phyloP scores from a whole-genome alignment of 2,797 vertebrate species.

The Rallus crepitans region DNA sequence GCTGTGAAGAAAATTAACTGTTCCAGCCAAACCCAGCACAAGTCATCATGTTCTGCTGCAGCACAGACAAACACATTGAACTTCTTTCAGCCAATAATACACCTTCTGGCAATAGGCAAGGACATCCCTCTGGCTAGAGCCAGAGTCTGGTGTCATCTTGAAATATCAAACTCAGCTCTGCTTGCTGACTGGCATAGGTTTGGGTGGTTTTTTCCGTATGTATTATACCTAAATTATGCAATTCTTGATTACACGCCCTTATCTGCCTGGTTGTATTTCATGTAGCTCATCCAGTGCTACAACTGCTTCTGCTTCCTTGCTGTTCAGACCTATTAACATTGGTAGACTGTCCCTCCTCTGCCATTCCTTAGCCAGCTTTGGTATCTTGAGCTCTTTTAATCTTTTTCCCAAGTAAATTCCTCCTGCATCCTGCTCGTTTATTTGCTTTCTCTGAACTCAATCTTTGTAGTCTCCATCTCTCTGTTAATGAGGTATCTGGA shows the following conservation, averaged over 20 bases:
- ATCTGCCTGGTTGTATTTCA: not conserved
- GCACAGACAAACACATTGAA: not conserved
- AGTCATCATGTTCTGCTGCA: not conserved
- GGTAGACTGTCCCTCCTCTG: not conserved
- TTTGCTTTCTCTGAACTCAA: not conserved
- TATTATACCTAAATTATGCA: not conserved
- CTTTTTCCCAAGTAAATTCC: not conserved
- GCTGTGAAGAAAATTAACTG: too few relatives aligned
- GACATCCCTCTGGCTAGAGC: not conserved
- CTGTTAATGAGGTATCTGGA: constrained; percentile 37
- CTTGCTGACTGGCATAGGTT: not conserved
- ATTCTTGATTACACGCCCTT: not conserved
- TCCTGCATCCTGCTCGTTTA: not conserved
- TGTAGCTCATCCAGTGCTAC: not conserved
- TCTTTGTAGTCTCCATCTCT: not conserved
- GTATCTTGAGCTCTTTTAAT: not conserved
- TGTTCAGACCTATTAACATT: not conserved
- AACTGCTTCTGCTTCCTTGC: not conserved
- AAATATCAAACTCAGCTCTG: not conserved
- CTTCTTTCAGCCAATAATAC: not conserved
- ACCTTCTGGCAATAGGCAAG: not conserved
- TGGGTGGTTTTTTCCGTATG: not conserved
- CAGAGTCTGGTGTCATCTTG: not conserved
- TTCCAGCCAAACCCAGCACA: too few relatives aligned
- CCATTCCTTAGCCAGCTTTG: not conserved